Percentiles rank a stretch among this genome's conserved stretches.
Evolutionary conservation across 2,113 vertebrate species (phyloP).

Genomic region (Clupea harengus): DNA sequence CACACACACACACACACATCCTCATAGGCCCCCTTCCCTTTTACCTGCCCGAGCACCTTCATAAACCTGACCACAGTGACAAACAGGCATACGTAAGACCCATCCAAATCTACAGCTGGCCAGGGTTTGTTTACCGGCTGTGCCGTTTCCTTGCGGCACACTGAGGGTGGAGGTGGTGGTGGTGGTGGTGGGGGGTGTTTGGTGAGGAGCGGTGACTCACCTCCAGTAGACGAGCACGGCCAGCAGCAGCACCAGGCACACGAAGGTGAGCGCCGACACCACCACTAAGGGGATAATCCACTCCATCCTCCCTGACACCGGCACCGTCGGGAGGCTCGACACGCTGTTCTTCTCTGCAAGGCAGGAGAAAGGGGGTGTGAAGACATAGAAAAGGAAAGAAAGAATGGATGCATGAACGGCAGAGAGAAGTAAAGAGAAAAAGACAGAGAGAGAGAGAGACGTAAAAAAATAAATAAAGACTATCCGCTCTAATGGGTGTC

Average conservation of each 20-base stretch:
- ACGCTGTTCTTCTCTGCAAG: conserved; percentile 36
- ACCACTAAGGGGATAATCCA: conserved; percentile 89
- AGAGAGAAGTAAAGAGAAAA: background rate
- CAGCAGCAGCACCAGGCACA: conserved; percentile 87
- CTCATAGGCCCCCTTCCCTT: background rate
- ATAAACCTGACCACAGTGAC: background rate
- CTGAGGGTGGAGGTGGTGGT: too few species aligned
- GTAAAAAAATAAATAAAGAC: background rate
- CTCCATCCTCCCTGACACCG: conserved; percentile 78
- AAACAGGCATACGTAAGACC: background rate
- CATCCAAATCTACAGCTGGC: background rate
- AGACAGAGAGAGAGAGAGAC: background rate
- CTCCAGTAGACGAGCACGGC: conserved; percentile 92
- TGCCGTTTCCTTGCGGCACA: background rate
- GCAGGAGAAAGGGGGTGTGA: background rate
- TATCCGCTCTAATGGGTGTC: background rate
- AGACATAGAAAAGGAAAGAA: background rate
- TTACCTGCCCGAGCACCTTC: background rate
- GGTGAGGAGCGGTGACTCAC: conserved; percentile 56
- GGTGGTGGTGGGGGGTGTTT: background rate
- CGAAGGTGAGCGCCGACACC: conserved; percentile 86
- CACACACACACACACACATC: conserved; percentile 15
- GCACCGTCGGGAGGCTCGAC: conserved; percentile 55
- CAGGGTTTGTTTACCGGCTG: background rate
- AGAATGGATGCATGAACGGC: too few species aligned